Evolutionary conservation across 2,888 invertebrate genomes (phyloP), one percentile per base, ranked within the genome.

Genomic region (Pyrocoelia pectoralis): DNA sequence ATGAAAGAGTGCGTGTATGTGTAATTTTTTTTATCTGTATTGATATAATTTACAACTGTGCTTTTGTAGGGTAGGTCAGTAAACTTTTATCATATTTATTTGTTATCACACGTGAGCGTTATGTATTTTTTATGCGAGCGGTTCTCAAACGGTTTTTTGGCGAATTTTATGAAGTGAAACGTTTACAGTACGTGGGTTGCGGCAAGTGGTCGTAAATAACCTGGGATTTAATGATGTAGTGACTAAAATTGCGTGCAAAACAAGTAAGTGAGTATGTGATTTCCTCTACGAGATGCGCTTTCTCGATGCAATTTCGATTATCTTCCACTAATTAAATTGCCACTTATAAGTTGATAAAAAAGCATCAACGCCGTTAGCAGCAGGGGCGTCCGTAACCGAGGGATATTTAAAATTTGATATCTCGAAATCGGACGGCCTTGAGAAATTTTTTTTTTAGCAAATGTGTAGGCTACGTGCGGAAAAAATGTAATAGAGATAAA

Each of bases 1-100:
- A 24, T 33, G 33, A n/a, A 33, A n/a, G 33, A 33, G 33, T 33
- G 33, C n/a, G 33, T n/a, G 33, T n/a, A 8, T 33, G 51, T 28
- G 19, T 43, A 52, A 24, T 14, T 49, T 61, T 65, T 65, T 65
- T 66, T 66, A 62, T 62, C 62, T 41, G 38, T 56, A 29, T 61
- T 66, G 66, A 66, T 66, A 66, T 54, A 66, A 61, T 61, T 65
- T 65, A 65, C 61, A 65, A 65, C 69, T 62, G 46, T 63, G 59
- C 66, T 58, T 33, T 65, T 66, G 60, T 75, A 69, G 73, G 77
- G 75, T 79, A 79, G 79, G 79, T 79, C 79, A 79, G 74, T 77
- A 77, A 79, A 78, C 79, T 77, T 75, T 79, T 79, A 79, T 79
- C 79, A 73, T 72, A 70, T 72, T 68, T 73, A 68, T 70, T 74